Evolutionary conservation across 2,888 invertebrate species (phyloP), one percentile per base, ranked within the genome.

Genomic region (Agriopis leucophaearia): DNA sequence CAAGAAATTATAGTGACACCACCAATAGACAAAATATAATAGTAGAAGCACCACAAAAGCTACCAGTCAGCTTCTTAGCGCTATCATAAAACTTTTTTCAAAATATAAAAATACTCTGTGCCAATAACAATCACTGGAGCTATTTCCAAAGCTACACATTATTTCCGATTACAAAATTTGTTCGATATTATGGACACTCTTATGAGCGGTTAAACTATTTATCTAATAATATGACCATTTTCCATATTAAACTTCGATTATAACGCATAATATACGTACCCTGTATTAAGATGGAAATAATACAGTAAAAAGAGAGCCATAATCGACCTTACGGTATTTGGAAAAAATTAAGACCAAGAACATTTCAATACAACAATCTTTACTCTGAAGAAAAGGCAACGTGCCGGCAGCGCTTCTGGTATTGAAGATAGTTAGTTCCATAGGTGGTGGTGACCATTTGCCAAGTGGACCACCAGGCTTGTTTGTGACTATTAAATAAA

Each of bases 11-110:
- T 66, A 56, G 56, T 15, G n/a, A 18, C 45, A 56, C 27, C 50
- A 9, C 12, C 9, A 13, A 16, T 8, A 66, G 57, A n/a, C 10
- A 36, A 55, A 47, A 61, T 50, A 36, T 50, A 36, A 16, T 12
- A 15, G n/a, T 59, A 65, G 59, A 59, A 9, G 45, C 5, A 12
- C 51, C 66, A 66, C 52, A 40, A 13, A n/a, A 27, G 8, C 15
- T 7, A 0, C 38, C 52, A 18, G 8, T 40, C 8, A 52, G 62
- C 66, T 67, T 62, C 1, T 44, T 67, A 54, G 50, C 8, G 50
- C 55, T 55, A 45, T 8, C n/a, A 55, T 38, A 15, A 36, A 36
- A 12, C n/a, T n/a, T 36, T 15, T 45, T 45, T 45, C 8, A 15
- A 15, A 45, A 8, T 15, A 8, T 8, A 15, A 7, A n/a, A 8